Percentiles rank a stretch among this genome's conserved stretches.
These are phyloP conservation scores for Myiopsitta monachus DNA, from an alignment of 2,113 vertebrate species.

Conservation along the genomic window DNA sequence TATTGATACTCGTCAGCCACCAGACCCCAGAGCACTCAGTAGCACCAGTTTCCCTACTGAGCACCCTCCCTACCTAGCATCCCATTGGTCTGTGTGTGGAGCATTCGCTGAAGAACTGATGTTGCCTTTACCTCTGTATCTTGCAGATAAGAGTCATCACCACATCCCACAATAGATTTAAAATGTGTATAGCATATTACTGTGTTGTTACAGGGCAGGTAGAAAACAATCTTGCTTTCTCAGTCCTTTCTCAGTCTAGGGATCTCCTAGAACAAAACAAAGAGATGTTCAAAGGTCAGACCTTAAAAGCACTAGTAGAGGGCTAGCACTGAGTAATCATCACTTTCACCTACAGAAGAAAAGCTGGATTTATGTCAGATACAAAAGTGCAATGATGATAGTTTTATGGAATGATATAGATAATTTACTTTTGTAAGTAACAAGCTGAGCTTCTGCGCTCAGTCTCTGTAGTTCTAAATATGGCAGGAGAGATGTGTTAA, in stretches of 20 bases:
- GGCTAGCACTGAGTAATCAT: not conserved
- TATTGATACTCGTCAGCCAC: not conserved
- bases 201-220: not conserved
- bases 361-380: not conserved
- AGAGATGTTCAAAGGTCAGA: not conserved
- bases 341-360: not conserved
- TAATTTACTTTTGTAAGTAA: not conserved
- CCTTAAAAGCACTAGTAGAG: not conserved
- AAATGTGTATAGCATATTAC: not conserved
- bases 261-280: not conserved
- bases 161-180: not conserved
- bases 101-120: not conserved
- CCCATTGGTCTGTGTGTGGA: not conserved
- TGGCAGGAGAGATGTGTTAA: not conserved
- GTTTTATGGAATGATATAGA: not conserved
- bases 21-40: not conserved
- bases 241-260: not conserved
- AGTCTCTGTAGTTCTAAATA: not conserved
- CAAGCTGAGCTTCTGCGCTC: not conserved
- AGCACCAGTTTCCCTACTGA: not conserved
- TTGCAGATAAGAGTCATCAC: not conserved
- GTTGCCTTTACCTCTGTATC: not conserved
- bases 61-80: not conserved
- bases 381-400: not conserved
- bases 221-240: not conserved